Evolutionary conservation across 2,888 invertebrate genomes (phyloP), one percentile per base, ranked within the genome.

Genomic region (Steinernema carpocapsae): DNA sequence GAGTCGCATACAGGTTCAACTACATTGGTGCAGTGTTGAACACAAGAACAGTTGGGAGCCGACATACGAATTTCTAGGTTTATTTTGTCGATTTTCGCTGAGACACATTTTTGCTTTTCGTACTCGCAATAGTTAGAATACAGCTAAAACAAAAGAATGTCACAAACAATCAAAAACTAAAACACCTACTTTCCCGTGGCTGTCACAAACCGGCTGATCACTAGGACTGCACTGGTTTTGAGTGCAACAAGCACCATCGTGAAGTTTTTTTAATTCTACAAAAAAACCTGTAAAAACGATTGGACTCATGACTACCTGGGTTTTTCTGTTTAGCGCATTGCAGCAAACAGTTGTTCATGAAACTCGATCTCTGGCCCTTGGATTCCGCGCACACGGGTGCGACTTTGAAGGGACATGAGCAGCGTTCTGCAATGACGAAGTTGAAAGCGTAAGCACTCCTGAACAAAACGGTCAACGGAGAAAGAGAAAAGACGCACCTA

Each of bases 41-140:
- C 64, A 19, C 64, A 64, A 14, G 64, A 64, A 64, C 64, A 64
- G 64, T 64, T 64, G 2, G 32, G 29, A 14, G 37, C 64, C 12
- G 64, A 64, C 64, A 64, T 64, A 32, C 32, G 32, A n/a, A 64
- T 32, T 10, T 64, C 64, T 12, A 64, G 64, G 29, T 32, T 4
- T 17, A n/a, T 29, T 1, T 29, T 12, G 22, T 32, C 64, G 3
- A 64, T 17, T 32, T 32, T 22, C 4, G 26, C 17, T 3, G 32
- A 10, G 2, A 32, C 32, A 64, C 64, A 64, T 37, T 64, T 22
- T 32, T 32, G 32, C 37, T 64, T 64, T 32, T 64, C 64, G 32
- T 29, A 64, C 12, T 4, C 12, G 19, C 64, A 64, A 26, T 64
- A 64, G 19, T 64, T 64, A 10, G 29, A 6, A 64, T 64, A n/a